Percentiles rank a stretch among this genome's conserved stretches.
phyloP scores from a whole-genome alignment of 2,888 invertebrate species.

The Hybos culiciformis region DNA sequence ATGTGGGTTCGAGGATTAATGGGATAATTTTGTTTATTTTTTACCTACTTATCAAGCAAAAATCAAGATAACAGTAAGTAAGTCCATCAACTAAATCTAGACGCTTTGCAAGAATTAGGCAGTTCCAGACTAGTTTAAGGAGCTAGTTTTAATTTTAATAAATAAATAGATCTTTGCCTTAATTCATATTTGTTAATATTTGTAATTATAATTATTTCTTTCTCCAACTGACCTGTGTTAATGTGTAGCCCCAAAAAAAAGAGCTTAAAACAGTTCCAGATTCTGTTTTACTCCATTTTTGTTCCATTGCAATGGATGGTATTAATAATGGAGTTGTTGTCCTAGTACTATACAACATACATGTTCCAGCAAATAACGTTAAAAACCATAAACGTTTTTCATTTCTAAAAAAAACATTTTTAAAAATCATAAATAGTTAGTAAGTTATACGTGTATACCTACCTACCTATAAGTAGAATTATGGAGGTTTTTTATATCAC shows the following conservation, averaged over 20 bases:
- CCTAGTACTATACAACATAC: slow-evolving; percentile 49
- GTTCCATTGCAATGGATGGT: slow-evolving; percentile 46
- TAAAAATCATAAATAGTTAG: not conserved
- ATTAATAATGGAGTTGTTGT: slow-evolving; percentile 52
- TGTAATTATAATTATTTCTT: not conserved
- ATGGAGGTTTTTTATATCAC: too few species aligned
- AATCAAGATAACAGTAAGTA: too few species aligned
- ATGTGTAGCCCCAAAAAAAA: slow-evolving; percentile 61
- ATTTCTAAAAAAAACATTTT: slow-evolving; percentile 30
- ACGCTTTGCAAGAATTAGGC: too few species aligned
- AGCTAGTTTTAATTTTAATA: not conserved
- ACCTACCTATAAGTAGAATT: too few species aligned
- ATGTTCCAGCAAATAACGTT: slow-evolving; percentile 46
- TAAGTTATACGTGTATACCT: not conserved
- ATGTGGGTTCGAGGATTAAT: too few species aligned
- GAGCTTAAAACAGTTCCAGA: slow-evolving; percentile 55
- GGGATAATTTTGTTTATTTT: not conserved
- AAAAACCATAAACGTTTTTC: slow-evolving; percentile 46
- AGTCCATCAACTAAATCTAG: too few species aligned
- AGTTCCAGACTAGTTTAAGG: too few species aligned
- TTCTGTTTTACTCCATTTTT: slow-evolving; percentile 53
- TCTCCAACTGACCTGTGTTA: slow-evolving; percentile 44
- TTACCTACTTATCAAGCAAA: too few species aligned
- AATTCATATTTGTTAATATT: not conserved
- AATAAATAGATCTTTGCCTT: not conserved